Evolutionary conservation across 2,888 invertebrate species (phyloP), one percentile per base, ranked within the genome.

Genomic region (Emmelina monodactyla): DNA sequence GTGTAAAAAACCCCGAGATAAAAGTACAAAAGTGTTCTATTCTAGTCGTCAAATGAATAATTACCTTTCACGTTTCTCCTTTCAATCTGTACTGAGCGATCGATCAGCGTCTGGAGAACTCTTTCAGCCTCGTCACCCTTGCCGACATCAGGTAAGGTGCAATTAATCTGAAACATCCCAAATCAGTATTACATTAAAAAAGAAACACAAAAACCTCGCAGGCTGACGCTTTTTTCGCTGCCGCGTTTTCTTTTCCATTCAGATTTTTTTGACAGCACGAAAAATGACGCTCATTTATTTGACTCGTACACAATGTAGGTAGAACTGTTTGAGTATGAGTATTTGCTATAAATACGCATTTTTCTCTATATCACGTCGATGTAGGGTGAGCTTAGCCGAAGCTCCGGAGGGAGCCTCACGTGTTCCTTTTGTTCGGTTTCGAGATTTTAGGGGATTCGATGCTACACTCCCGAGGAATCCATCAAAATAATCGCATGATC

Each of bases 261-360:
- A 78, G 75, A 73, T 79, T 79, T 79, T 80, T 81, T 81, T 81
- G 81, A 81, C 81, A 80, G 68, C 62, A 72, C 76, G 81, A 81
- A 71, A 81, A 80, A 81, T 81, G 73, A 78, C 64, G 53, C 62
- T 76, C 80, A 81, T 81, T 80, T 81, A 81, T 81, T 79, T 75
- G 78, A 76, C 72, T 79, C 80, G 76, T 73, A 79, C 76, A 81
- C 80, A 80, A 80, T 80, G 79, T 80, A 72, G 72, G 73, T 80
- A 72, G 72, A 72, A 70, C 78, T 79, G 79, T 81, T 81, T 79
- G 81, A 79, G 79, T 79, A 79, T 75, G 73, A 76, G 78, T 81
- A 81, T 81, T 81, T 80, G 80, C 80, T 80, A 79, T 80, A 79
- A 79, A 80, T 79, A 79, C 78, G 76, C 58, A 79, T 79, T 79